A percentile compares a stretch with the other conserved stretches of the same genome.
Evolutionary conservation across 2,113 vertebrate species (phyloP).

Genomic region (Lasiurus cinereus): DNA sequence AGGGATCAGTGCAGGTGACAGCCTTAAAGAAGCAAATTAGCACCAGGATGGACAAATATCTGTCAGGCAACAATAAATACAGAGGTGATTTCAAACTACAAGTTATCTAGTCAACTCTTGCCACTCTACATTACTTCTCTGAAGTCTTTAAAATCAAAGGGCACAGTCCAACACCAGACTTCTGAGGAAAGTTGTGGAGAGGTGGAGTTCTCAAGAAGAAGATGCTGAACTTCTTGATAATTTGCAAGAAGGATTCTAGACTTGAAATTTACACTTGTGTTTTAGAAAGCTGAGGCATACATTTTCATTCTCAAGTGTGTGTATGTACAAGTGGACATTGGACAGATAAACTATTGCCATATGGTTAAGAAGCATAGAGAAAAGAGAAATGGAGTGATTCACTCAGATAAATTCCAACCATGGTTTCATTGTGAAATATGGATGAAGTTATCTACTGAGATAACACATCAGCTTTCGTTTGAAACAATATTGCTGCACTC

Average conservation of each 20-base stretch:
- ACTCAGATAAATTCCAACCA: background rate
- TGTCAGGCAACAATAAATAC: background rate
- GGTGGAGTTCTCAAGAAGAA: background rate
- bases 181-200: accelerated
- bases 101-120: background rate
- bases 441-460: background rate
- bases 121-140: background rate
- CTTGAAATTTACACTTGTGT: background rate
- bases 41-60: background rate
- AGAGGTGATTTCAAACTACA: background rate
- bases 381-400: background rate
- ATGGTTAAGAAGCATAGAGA: background rate
- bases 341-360: too few relatives aligned
- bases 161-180: background rate
- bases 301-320: background rate
- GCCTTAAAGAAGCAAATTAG: background rate
- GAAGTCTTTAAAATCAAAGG: background rate
- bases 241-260: background rate
- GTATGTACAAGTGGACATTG: too few relatives aligned
- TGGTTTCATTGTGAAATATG: background rate
- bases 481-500: background rate
- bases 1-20: too few relatives aligned
- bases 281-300: background rate
- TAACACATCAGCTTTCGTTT: background rate
- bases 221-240: background rate